Evolutionary conservation across 2,797 vertebrate species (phyloP).

Genomic region (Phalanger gymnotis): DNA sequence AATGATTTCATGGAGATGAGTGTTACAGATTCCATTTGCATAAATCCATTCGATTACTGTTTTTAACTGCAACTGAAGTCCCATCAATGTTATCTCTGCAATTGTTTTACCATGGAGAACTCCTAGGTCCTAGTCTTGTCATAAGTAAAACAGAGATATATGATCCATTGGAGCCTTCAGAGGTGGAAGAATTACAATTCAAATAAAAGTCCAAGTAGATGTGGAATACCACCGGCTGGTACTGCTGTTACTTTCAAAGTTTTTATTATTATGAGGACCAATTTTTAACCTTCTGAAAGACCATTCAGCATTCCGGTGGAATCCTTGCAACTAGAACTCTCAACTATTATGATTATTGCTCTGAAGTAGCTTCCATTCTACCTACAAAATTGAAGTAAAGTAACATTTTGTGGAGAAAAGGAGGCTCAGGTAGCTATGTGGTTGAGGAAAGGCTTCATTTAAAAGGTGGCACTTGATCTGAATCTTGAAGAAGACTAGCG

Average conservation of each 20-base stretch:
- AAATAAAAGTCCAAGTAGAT: constrained; percentile 95
- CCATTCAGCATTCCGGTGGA: constrained; percentile 96
- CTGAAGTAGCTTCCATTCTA: background rate
- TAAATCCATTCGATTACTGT: constrained; percentile 98
- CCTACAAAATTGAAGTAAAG: background rate
- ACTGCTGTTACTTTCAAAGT: constrained; percentile 94
- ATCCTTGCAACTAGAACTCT: constrained; percentile 96
- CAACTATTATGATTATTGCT: constrained; percentile 92
- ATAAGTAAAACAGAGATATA: constrained; percentile 97
- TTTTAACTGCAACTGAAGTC: constrained; percentile 98
- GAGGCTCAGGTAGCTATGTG: too few species aligned
- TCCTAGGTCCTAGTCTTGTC: constrained; percentile 99
- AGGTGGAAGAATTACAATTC: constrained; percentile 97
- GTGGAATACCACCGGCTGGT: constrained; percentile 94
- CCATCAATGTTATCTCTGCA: constrained; percentile 96
- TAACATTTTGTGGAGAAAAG: background rate
- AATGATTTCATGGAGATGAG: constrained; percentile 97
- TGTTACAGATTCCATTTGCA: constrained; percentile 98
- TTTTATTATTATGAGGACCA: constrained; percentile 99
- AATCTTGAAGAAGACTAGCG: too few species aligned
- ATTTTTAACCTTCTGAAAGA: constrained; percentile 96
- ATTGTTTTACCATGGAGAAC: constrained; percentile 99
- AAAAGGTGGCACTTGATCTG: too few species aligned
- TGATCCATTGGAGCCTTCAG: constrained; percentile 97
- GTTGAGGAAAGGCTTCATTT: background rate